Base-by-base conservation (phyloP, 2,113 vertebrate species). In the Chrysochloris asiatica region DNA sequence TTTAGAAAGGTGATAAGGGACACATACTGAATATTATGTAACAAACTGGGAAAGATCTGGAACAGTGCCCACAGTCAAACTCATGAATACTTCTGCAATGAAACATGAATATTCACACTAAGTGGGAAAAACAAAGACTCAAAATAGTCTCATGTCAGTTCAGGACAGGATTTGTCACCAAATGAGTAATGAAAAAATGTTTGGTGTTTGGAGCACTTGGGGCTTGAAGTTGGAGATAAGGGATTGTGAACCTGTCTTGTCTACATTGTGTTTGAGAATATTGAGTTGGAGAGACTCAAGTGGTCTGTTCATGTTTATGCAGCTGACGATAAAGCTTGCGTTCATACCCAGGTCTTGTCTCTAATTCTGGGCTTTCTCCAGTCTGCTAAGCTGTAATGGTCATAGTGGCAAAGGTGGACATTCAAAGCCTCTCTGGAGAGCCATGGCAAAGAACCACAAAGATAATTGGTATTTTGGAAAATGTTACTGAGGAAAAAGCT, bases 61-160 rank as follows among this genome's bases (percentile, higher is more conserved):
- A 59, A 30, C 75, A 22, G 61, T 9, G 16, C 43, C 50, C 47
- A 12, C 38, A 78, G 41, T 50, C 52, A 7, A 45, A 86, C 78
- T 13, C n/a, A 12, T 14, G 83, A 65, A 52, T 11, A 13, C 67
- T 83, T 89, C 83, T 36, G 75, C 73, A 52, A 6, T 0, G 26
- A 76, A 43, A 80, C 75, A 59, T 67, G 89, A 87, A 90, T 92
- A 85, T 90, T 82, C 95, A 93, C 87, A 26, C 7, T 50, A 83
- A 76, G 83, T 77, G 73, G 86, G 47, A 90, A 76, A 92, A 89
- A 93, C 71, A 73, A 76, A 63, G 67, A 72, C 75, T 73, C 65
- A 87, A 86, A 87, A 76, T 77, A 87, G 85, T 71, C 73, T 50
- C 28, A 3, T 76, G 93, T 90, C 89, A 65, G 45, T 61, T 93